Base-by-base conservation (phyloP, 2,888 invertebrate genomes). In the Ametastegia equiseti region DNA sequence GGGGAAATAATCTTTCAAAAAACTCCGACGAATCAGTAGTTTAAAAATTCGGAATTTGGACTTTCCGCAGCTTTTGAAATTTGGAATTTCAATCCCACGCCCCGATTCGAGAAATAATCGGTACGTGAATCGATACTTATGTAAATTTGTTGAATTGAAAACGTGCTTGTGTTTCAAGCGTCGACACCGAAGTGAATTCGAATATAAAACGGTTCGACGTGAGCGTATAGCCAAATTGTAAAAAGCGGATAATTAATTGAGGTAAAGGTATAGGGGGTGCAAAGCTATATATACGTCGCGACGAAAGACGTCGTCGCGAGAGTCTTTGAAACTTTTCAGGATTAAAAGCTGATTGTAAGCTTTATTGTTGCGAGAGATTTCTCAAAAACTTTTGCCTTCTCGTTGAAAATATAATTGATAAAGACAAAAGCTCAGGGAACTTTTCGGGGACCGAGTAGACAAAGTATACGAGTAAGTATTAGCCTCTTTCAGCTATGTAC, bases 71-170 rank as follows among this genome's bases (percentile, higher is more conserved):
- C n/a, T n/a, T n/a, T n/a, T n/a, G n/a, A n/a, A n/a, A n/a, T n/a
- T n/a, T n/a, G n/a, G n/a, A n/a, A n/a, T n/a, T n/a, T n/a, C n/a
- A n/a, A n/a, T n/a, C n/a, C n/a, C n/a, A n/a, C n/a, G n/a, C n/a
- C n/a, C n/a, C n/a, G n/a, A n/a, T n/a, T n/a, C n/a, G n/a, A n/a
- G n/a, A n/a, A n/a, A n/a, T n/a, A n/a, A n/a, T n/a, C n/a, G n/a
- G n/a, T n/a, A n/a, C n/a, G n/a, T n/a, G n/a, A n/a, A n/a, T n/a
- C n/a, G n/a, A n/a, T n/a, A n/a, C n/a, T n/a, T 54, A 6, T 19
- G 54, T 54, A 23, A 54, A 54, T 65, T 36, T 65, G 30, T n/a
- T 65, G n/a, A 65, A 65, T 65, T 30, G 36, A 65, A 30, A 33
- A 65, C 63, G 63, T 65, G 63, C 33, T 33, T 65, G n/a, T n/a